These are phyloP conservation scores for Apodemus agrarius DNA, from an alignment of 2,797 vertebrate genomes.

Conservation along the genomic window DNA sequence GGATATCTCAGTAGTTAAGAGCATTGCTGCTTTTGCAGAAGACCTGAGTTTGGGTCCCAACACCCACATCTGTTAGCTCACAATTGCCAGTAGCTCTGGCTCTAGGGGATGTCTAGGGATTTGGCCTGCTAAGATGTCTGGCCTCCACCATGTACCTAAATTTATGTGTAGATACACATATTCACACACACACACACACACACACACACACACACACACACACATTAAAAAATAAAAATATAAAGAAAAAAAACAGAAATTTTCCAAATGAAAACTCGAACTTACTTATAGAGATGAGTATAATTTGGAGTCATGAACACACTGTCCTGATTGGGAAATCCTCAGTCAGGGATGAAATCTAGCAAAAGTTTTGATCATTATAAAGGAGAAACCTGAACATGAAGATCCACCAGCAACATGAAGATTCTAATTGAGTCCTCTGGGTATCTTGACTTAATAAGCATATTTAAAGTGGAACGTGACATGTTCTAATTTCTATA, in stretches of 20 bases:
- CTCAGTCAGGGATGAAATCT: background rate
- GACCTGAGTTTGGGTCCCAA: background rate
- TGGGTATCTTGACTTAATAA: slow-evolving; percentile 59
- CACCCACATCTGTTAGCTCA: background rate
- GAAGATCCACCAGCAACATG: background rate
- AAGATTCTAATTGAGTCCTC: slow-evolving; percentile 34
- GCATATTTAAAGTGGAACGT: slow-evolving; percentile 70
- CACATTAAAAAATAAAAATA: background rate
- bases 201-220: too few species aligned
- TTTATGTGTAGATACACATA: background rate
- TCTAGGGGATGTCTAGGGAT: background rate
- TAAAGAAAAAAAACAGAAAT: background rate
- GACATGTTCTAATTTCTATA: slow-evolving; percentile 64
- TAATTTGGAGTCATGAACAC: background rate
- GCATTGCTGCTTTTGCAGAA: background rate
- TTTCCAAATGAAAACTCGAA: slow-evolving; percentile 25
- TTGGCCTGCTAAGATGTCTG: background rate
- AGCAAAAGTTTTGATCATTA: background rate
- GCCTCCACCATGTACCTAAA: background rate
- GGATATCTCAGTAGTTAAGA: background rate
- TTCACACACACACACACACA: background rate
- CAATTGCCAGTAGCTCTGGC: background rate
- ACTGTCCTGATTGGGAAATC: background rate
- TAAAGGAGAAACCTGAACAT: background rate
- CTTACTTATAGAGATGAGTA: background rate